These are phyloP conservation scores for Falco biarmicus DNA, from an alignment of 2,797 vertebrate genomes.

Conservation along the genomic window DNA sequence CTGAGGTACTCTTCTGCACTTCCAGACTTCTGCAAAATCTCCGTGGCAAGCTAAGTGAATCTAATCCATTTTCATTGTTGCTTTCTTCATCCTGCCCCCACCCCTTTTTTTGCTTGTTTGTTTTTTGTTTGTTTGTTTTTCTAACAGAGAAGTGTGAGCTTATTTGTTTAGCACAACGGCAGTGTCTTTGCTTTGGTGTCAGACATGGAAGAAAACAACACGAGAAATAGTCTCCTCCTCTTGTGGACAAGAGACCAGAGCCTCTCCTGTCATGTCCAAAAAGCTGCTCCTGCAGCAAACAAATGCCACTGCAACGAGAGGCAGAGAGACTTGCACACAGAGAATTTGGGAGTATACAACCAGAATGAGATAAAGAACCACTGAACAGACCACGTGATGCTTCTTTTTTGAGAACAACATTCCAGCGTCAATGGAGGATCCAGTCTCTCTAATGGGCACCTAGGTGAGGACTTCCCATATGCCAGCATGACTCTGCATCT, in stretches of 20 bases:
- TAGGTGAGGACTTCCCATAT: neutral
- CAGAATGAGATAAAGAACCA: neutral
- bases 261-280: neutral
- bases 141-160: neutral
- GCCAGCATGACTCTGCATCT: conserved; percentile 41
- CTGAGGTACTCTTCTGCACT: neutral
- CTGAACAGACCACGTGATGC: neutral
- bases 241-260: neutral
- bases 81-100: neutral
- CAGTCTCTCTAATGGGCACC: neutral
- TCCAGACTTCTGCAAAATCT: neutral
- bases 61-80: neutral
- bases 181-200: neutral
- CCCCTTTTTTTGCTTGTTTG: neutral
- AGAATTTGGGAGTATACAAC: neutral
- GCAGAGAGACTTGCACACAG: neutral
- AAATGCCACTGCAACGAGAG: neutral
- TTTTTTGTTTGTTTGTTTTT: neutral
- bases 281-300: neutral
- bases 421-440: neutral
- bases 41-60: neutral
- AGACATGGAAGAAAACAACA: neutral
- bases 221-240: neutral
- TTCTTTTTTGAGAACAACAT: neutral
- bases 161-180: neutral